phyloP scores from a whole-genome alignment of 1,140 invertebrate genomes.

The Drosophila oshimai region DNA sequence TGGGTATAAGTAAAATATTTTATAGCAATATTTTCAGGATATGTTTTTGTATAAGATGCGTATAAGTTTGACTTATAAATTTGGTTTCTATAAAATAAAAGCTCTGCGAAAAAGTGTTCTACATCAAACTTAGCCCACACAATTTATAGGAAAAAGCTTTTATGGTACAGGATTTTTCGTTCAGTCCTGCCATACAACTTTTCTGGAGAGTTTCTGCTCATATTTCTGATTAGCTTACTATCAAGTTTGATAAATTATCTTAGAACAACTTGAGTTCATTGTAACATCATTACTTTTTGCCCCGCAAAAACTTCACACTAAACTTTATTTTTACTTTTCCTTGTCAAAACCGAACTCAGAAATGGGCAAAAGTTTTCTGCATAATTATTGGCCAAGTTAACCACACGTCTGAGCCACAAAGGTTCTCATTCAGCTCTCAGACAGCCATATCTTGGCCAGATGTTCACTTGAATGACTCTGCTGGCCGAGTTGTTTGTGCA shows the following conservation, averaged over 20 bases:
- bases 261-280: background rate
- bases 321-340: background rate
- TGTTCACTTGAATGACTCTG: slow-evolving; percentile 15
- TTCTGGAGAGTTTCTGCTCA: slow-evolving; percentile 12
- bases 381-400: slow-evolving; percentile 5
- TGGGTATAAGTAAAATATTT: background rate
- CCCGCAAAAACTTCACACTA: background rate
- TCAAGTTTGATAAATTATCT: background rate
- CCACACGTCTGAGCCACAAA: slow-evolving; percentile 41
- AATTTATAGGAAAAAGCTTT: background rate
- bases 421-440: background rate
- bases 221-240: background rate
- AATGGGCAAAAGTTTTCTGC: background rate
- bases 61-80: background rate
- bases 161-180: background rate
- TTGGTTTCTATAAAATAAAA: background rate
- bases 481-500: slow-evolving; percentile 14
- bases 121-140: background rate
- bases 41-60: no score
- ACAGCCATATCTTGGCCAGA: slow-evolving; percentile 5
- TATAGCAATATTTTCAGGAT: background rate
- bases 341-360: background rate
- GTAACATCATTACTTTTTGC: no score
- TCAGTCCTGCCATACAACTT: slow-evolving; percentile 1
- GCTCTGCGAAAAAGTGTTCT: background rate